Evolutionary conservation across 2,797 vertebrate species (phyloP).

Genomic region (Rhabdophis nuchalis): DNA sequence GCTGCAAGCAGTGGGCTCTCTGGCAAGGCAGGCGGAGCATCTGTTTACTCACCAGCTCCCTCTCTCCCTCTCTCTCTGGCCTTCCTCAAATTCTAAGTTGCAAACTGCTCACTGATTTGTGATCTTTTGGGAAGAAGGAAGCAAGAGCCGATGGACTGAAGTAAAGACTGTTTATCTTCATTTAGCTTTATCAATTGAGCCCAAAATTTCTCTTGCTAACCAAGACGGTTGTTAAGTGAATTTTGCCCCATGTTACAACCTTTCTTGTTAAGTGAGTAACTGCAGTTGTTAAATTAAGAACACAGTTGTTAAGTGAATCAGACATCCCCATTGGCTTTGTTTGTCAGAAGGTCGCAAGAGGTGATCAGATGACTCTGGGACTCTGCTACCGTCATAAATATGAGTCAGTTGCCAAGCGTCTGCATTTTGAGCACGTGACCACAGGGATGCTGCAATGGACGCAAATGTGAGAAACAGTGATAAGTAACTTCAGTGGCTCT

Average conservation of each 20-base stretch:
- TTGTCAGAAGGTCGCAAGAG: background rate
- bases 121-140: background rate
- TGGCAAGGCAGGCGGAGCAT: background rate
- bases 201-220: too few relatives aligned
- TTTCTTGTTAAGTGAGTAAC: background rate
- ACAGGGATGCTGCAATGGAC: background rate
- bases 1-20: slow-evolving; percentile 33
- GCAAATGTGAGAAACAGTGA: background rate
- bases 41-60: background rate
- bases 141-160: background rate
- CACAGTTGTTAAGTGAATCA: background rate
- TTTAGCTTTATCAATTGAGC: background rate
- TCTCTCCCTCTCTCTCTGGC: background rate
- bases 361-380: background rate
- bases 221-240: background rate
- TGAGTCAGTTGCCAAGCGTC: background rate
- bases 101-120: background rate
- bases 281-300: background rate
- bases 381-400: background rate
- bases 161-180: background rate
- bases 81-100: slow-evolving; percentile 29
- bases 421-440: background rate
- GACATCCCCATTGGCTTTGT: background rate
- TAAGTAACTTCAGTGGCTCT: background rate
- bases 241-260: background rate